A percentile compares a stretch with the other conserved stretches of the same genome.
Conservation (phyloP, 2,888 invertebrate species). For the Tipula unca region DNA sequence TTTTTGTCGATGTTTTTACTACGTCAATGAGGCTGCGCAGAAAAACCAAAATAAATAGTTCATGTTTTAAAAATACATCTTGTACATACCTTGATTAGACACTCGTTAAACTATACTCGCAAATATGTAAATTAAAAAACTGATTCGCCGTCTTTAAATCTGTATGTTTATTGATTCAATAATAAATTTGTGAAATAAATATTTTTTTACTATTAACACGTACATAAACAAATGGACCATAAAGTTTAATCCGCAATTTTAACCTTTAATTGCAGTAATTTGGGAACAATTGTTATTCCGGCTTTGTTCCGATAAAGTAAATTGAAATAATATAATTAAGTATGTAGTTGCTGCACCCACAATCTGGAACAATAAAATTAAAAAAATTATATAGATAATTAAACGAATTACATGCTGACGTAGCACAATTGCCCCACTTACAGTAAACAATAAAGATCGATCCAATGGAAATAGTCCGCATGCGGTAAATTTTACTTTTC, state of each 20-base stretch:
- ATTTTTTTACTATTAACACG: too few species aligned
- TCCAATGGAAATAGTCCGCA: conserved; percentile 41
- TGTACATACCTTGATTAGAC: too few species aligned
- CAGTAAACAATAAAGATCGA: conserved; percentile 40
- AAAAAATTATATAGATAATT: neutral
- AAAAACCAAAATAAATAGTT: too few species aligned
- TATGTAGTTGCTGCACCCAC: conserved; percentile 41
- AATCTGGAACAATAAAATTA: conserved; percentile 31
- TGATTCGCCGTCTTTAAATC: neutral
- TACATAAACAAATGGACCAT: neutral
- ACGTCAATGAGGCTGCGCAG: too few species aligned
- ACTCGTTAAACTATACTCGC: too few species aligned
- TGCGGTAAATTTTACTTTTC: conserved; percentile 38
- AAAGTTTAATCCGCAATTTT: neutral
- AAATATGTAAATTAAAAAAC: too few species aligned
- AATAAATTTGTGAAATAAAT: neutral
- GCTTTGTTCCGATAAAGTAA: conserved; percentile 25
- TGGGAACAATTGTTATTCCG: neutral
- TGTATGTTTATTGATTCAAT: neutral
- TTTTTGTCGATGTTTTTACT: too few species aligned
- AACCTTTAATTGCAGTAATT: neutral
- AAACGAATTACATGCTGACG: neutral
- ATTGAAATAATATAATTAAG: conserved; percentile 40
- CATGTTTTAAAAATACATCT: too few species aligned
- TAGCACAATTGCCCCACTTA: conserved; percentile 25